Evolutionary conservation across 2,888 invertebrate genomes (phyloP).

Genomic region (Axea sp.): DNA sequence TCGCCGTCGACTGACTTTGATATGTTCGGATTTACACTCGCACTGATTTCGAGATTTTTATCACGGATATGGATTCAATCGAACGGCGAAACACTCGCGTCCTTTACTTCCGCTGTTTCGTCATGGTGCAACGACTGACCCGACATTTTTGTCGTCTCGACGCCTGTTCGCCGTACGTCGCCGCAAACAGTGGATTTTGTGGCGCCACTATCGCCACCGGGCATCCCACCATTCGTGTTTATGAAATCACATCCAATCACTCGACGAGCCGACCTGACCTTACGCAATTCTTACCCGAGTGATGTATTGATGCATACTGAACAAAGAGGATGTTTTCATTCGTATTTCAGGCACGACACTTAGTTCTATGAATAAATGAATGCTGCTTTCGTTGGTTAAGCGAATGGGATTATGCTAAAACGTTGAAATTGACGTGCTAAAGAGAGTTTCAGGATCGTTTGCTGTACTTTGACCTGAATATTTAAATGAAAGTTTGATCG

Average conservation of each 20-base stretch:
- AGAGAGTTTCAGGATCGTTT: no score
- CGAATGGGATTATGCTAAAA: no score
- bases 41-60: no score
- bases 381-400: no score
- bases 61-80: not conserved
- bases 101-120: slow-evolving; percentile 5
- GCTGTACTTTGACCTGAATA: not conserved
- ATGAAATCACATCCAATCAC: slow-evolving; percentile 48
- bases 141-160: slow-evolving; percentile 59
- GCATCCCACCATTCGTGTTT: slow-evolving; percentile 42
- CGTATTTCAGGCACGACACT: no score
- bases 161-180: slow-evolving; percentile 35
- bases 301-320: slow-evolving; percentile 15
- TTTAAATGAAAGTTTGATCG: not conserved
- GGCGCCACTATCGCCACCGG: slow-evolving; percentile 59
- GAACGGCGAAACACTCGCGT: slow-evolving; percentile 33
- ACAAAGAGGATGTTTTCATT: not conserved
- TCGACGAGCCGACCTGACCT: slow-evolving; percentile 46
- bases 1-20: no score
- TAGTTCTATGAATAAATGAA: no score
- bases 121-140: slow-evolving; percentile 38
- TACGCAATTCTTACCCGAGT: slow-evolving; percentile 29
- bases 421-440: no score
- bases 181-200: slow-evolving; percentile 42
- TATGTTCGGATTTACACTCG: no score